Conservation (phyloP, 1,140 invertebrate species). For the Tribolium castaneum region DNA sequence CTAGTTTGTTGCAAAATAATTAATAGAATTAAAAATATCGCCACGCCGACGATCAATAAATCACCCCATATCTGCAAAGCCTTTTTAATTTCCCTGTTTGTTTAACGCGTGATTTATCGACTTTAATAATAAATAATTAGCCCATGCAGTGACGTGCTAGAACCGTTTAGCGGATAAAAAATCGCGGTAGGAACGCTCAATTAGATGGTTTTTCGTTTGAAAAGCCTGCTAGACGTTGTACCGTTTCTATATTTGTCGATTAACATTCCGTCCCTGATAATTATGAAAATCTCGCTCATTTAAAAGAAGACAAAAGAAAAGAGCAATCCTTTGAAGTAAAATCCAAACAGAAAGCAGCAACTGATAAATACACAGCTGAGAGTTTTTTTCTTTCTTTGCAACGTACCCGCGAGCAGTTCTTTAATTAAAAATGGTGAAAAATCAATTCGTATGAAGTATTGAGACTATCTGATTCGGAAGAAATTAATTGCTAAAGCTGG, state of each 20-base stretch:
- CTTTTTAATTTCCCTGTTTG: no score
- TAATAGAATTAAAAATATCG: no score
- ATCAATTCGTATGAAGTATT: constrained; percentile 53
- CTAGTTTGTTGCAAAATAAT: no score
- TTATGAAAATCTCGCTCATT: constrained; percentile 32
- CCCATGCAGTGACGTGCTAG: no score
- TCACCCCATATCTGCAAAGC: no score
- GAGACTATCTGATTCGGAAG: constrained; percentile 59
- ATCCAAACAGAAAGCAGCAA: constrained; percentile 50
- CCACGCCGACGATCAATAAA: no score
- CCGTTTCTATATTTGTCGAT: not conserved
- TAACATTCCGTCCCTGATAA: constrained; percentile 22
- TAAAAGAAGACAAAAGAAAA: constrained; percentile 48
- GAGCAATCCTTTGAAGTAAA: constrained; percentile 53
- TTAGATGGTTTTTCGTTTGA: no score
- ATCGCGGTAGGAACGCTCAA: no score
- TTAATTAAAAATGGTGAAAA: constrained; percentile 55
- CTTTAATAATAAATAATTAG: no score
- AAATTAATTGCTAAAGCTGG: constrained; percentile 57
- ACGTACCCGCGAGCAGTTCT: constrained; percentile 41
- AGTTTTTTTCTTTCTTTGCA: constrained; percentile 2
- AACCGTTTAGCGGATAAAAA: no score
- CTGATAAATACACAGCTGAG: constrained; percentile 50
- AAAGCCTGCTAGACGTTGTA: no score
- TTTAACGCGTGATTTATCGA: no score